phyloP scores from a whole-genome alignment of 2,113 vertebrate genomes.

The Capra hircus region DNA sequence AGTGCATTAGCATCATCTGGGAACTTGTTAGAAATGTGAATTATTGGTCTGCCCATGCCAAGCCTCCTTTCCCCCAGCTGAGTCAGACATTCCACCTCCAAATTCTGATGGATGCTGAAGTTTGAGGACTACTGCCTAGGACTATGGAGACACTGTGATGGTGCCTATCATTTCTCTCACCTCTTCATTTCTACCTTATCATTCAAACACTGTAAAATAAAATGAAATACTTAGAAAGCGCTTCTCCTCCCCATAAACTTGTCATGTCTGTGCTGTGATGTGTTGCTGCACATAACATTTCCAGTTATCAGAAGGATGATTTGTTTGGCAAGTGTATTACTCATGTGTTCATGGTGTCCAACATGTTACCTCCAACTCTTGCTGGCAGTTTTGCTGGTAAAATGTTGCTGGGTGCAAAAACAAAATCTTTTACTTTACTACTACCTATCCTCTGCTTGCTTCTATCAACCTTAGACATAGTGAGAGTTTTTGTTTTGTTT shows the following conservation, averaged over 20 bases:
- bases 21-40: not conserved
- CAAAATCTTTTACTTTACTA: not conserved
- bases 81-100: not conserved
- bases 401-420: not conserved
- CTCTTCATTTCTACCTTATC: not conserved
- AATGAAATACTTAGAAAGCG: not conserved
- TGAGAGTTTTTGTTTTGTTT: not conserved
- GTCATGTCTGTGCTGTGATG: not conserved
- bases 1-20: not conserved
- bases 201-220: not conserved
- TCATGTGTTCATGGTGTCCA: not conserved
- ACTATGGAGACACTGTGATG: not conserved
- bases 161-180: not conserved
- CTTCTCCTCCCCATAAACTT: not conserved
- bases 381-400: not conserved
- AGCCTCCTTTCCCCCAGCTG: accelerated
- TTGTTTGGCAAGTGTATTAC: not conserved
- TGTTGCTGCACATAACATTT: not conserved
- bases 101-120: not conserved
- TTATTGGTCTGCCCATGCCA: not conserved
- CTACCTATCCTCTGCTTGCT: not conserved
- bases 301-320: not conserved
- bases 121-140: not conserved
- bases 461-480: not conserved
- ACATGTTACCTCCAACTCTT: not conserved